These are phyloP conservation scores for Beaufortia kweichowensis DNA, from an alignment of 2,113 vertebrate species.

Conservation along the genomic window DNA sequence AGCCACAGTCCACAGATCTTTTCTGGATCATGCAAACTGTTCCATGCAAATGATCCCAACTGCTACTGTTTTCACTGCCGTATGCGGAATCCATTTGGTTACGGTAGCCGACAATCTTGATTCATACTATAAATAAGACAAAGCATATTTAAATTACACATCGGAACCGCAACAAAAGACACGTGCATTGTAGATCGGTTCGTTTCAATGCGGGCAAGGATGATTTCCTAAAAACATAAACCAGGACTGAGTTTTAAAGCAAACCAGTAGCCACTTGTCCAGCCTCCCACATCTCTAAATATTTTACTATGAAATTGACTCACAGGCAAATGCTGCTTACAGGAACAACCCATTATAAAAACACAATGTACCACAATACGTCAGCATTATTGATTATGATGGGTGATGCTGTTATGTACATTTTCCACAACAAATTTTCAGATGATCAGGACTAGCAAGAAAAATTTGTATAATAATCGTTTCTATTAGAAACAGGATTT, in stretches of 20 bases:
- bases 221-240: not conserved
- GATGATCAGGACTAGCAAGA: too few species aligned
- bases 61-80: not conserved
- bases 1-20: not conserved
- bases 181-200: too few species aligned
- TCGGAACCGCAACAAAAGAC: not conserved
- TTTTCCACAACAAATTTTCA: not conserved
- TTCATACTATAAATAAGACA: not conserved
- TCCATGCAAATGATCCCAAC: constrained; percentile 11
- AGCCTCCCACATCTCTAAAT: not conserved
- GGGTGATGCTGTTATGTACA: not conserved
- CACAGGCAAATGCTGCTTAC: constrained; percentile 1
- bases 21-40: constrained; percentile 18
- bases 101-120: not conserved
- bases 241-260: not conserved
- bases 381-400: not conserved
- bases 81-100: not conserved
- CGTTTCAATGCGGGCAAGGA: too few species aligned
- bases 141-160: not conserved
- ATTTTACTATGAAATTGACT: not conserved
- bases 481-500: too few species aligned
- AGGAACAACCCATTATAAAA: not conserved
- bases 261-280: too few species aligned
- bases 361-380: not conserved
- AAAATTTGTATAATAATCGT: too few species aligned